These are phyloP conservation scores for Microctenopoma lineatum DNA, from an alignment of 2,797 vertebrate genomes.

Conservation along the genomic window DNA sequence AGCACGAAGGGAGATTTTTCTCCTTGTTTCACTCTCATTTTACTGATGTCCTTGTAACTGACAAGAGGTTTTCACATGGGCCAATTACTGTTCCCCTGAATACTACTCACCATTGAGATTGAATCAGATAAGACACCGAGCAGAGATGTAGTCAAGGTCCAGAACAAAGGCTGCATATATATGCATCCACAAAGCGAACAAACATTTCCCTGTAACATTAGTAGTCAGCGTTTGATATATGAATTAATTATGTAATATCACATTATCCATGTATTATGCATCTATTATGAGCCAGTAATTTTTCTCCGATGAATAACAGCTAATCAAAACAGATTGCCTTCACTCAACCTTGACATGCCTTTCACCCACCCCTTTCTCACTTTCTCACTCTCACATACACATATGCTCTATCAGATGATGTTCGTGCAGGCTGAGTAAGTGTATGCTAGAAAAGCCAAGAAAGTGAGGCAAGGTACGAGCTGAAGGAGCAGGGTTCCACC, in stretches of 20 bases:
- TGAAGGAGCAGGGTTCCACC: background rate
- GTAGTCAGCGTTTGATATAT: constrained; percentile 28
- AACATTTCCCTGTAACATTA: constrained; percentile 16
- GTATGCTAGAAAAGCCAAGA: constrained; percentile 11
- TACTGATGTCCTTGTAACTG: constrained; percentile 60
- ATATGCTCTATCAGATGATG: constrained; percentile 19
- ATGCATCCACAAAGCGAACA: constrained; percentile 16
- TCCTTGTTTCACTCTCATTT: constrained; percentile 46
- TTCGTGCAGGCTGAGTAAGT: constrained; percentile 13
- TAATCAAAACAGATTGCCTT: constrained; percentile 60
- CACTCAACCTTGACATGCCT: constrained; percentile 62
- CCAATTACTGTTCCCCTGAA: constrained; percentile 49
- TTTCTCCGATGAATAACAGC: constrained; percentile 40
- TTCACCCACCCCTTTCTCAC: constrained; percentile 27
- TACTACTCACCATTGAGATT: constrained; percentile 2
- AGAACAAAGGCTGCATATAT: constrained; percentile 9
- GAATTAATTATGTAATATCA: constrained; percentile 47
- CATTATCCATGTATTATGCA: constrained; percentile 40
- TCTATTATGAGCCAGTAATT: constrained; percentile 38
- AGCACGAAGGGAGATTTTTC: constrained; percentile 40
- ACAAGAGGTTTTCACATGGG: constrained; percentile 52
- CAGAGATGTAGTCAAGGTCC: constrained; percentile 21
- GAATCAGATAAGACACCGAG: constrained; percentile 27
- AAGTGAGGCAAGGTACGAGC: background rate
- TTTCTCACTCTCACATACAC: background rate